Conservation (phyloP, 2,888 invertebrate species). For the Polymixis lichenea region DNA sequence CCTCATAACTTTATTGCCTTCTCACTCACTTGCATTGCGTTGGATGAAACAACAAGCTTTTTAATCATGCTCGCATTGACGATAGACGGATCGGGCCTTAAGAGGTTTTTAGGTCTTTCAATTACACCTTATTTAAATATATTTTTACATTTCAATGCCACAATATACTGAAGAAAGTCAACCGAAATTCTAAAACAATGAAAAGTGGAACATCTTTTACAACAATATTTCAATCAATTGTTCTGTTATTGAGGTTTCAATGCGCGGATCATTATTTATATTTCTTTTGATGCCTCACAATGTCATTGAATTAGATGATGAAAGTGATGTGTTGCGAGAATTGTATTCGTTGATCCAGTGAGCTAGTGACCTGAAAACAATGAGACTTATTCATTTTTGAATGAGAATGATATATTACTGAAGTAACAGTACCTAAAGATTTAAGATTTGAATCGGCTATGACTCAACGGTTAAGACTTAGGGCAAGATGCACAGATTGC, state of each 20-base stretch:
- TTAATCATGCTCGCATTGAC: too few relatives aligned
- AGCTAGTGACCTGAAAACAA: slow-evolving; percentile 45
- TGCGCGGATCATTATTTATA: slow-evolving; percentile 36
- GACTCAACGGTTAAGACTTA: too few relatives aligned
- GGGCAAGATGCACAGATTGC: too few relatives aligned
- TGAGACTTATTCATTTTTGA: background rate
- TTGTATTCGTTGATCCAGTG: slow-evolving; percentile 37
- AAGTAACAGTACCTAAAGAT: background rate
- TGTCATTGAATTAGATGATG: slow-evolving; percentile 40
- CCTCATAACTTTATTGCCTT: too few relatives aligned
- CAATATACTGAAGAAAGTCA: background rate
- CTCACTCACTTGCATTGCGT: too few relatives aligned
- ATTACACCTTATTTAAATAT: too few relatives aligned
- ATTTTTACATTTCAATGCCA: background rate
- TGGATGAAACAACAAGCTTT: too few relatives aligned
- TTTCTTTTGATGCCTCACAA: slow-evolving; percentile 39
- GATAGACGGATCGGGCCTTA: too few relatives aligned
- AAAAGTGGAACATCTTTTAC: slow-evolving; percentile 12
- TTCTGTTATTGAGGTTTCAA: slow-evolving; percentile 34
- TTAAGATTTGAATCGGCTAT: too few relatives aligned
- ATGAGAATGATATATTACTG: background rate
- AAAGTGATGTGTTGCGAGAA: slow-evolving; percentile 27
- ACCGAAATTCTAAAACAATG: slow-evolving; percentile 25
- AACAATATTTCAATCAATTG: slow-evolving; percentile 43
- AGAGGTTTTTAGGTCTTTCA: too few relatives aligned